phyloP scores from a whole-genome alignment of 2,113 vertebrate genomes.

The Scomber colias region DNA sequence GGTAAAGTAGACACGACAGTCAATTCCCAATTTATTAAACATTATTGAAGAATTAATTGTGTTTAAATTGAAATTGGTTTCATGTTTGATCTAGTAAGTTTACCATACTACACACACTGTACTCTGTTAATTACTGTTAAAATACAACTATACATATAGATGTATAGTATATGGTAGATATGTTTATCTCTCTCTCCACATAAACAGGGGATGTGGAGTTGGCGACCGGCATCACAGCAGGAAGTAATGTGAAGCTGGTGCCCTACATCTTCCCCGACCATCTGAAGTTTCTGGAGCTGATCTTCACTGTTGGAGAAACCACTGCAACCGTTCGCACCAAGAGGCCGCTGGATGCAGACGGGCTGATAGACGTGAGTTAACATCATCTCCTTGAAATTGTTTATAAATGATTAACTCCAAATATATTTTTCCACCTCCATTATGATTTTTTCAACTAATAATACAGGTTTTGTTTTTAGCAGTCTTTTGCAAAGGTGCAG shows the following conservation, averaged over 20 bases:
- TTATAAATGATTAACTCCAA: background rate
- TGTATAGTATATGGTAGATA: no score
- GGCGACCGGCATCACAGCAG: conserved; percentile 33
- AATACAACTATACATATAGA: no score
- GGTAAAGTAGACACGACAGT: conserved; percentile 44
- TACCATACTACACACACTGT: no score
- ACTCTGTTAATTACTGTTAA: no score
- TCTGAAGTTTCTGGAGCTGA: conserved; percentile 63
- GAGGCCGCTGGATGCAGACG: conserved; percentile 73
- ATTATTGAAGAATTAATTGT: no score
- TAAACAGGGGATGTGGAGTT: conserved; percentile 74
- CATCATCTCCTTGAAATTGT: background rate
- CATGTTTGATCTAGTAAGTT: no score
- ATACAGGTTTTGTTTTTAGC: no score
- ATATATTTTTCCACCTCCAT: no score
- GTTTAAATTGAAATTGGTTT: no score
- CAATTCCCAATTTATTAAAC: no score
- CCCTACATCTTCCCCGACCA: accelerated
- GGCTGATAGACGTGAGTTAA: background rate
- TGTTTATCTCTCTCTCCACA: background rate
- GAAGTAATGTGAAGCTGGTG: conserved; percentile 41
- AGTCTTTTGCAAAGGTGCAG: no score
- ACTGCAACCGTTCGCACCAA: conserved; percentile 64
- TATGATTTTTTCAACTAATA: no score
- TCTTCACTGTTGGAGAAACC: conserved; percentile 1